Percentiles rank a stretch among this genome's conserved stretches.
Conservation (phyloP, 2,888 invertebrate genomes). For the Hirudinaria manillensis region DNA sequence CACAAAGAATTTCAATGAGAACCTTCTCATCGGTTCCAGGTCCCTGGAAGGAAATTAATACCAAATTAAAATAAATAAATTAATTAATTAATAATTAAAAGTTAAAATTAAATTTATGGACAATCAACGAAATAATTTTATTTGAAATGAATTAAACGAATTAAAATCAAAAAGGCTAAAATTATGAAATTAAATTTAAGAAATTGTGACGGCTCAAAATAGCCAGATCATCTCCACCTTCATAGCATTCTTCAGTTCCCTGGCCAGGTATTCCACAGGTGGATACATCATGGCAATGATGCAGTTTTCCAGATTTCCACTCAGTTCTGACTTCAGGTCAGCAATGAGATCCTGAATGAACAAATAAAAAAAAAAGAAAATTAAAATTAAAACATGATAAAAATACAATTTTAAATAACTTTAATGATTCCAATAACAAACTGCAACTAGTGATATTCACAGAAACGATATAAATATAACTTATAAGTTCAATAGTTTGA, state of each 20-base stretch:
- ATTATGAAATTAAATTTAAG: too few species aligned
- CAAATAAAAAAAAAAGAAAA: not conserved
- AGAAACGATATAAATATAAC: too few species aligned
- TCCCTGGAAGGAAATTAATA: slow-evolving; percentile 68
- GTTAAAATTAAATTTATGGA: too few species aligned
- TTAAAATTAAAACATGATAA: not conserved
- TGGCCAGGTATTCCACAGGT: slow-evolving; percentile 48
- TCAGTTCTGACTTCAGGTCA: slow-evolving; percentile 49
- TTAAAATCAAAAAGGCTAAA: not conserved
- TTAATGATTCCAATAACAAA: not conserved
- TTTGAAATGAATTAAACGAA: too few species aligned
- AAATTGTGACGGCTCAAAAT: not conserved
- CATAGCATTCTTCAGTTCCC: slow-evolving; percentile 48
- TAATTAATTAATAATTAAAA: too few species aligned
- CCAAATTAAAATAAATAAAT: too few species aligned
- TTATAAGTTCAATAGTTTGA: too few species aligned
- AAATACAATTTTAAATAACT: not conserved
- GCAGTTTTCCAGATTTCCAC: slow-evolving; percentile 48
- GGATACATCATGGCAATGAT: slow-evolving; percentile 49
- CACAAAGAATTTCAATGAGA: slow-evolving; percentile 68
- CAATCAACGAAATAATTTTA: too few species aligned
- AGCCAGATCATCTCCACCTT: slow-evolving; percentile 37
- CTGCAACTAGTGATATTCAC: too few species aligned
- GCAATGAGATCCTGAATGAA: slow-evolving; percentile 46
- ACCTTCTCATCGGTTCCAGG: slow-evolving; percentile 80